Percentiles rank a stretch among this genome's conserved stretches.
These are phyloP conservation scores for Lacanobia wlatinum DNA, from an alignment of 2,888 invertebrate genomes.

Conservation along the genomic window DNA sequence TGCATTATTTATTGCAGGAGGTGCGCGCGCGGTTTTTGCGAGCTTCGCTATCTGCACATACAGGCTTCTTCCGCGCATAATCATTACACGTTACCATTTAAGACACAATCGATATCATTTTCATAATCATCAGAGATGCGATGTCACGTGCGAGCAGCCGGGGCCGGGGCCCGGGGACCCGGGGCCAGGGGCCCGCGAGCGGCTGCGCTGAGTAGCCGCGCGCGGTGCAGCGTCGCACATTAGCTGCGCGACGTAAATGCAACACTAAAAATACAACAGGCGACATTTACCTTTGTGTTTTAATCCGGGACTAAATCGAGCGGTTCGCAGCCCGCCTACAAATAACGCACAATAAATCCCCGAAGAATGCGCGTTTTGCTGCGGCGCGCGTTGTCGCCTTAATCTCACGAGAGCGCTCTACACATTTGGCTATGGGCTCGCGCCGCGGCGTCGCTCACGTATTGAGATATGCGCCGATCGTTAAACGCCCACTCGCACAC, in stretches of 20 bases:
- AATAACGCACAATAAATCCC: slow-evolving; percentile 79
- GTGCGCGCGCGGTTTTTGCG: slow-evolving; percentile 40
- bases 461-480: slow-evolving; percentile 67
- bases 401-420: slow-evolving; percentile 75
- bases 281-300: slow-evolving; percentile 85
- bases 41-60: slow-evolving; percentile 26
- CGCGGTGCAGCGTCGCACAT: slow-evolving; percentile 68
- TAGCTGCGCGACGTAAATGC: slow-evolving; percentile 69
- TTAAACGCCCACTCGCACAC: slow-evolving; percentile 68
- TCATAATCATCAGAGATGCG: slow-evolving; percentile 33
- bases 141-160: background rate
- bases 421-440: slow-evolving; percentile 71
- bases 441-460: slow-evolving; percentile 30
- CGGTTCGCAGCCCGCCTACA: slow-evolving; percentile 68
- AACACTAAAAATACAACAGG: slow-evolving; percentile 75
- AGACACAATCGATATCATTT: slow-evolving; percentile 44
- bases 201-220: slow-evolving; percentile 64
- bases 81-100: slow-evolving; percentile 44
- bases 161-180: background rate
- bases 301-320: slow-evolving; percentile 75
- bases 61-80: slow-evolving; percentile 32
- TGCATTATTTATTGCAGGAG: slow-evolving; percentile 56
- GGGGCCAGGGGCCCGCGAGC: slow-evolving; percentile 45
- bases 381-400: slow-evolving; percentile 65
- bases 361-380: slow-evolving; percentile 76